These are phyloP conservation scores for Ctenopoma kingsleyae DNA, from an alignment of 2,797 vertebrate species.

Conservation along the genomic window DNA sequence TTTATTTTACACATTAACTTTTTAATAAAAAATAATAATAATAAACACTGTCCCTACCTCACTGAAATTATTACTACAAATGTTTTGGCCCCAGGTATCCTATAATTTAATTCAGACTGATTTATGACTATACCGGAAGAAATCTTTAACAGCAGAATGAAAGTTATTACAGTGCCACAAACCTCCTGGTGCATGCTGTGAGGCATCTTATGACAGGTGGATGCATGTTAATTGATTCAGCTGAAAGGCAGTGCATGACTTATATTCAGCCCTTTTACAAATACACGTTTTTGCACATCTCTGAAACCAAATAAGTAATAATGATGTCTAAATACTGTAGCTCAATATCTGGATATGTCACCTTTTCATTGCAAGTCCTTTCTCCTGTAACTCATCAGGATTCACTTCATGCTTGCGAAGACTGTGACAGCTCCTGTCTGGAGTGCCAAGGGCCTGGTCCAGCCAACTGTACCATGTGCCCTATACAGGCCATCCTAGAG, in stretches of 20 bases:
- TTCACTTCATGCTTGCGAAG: slow-evolving; percentile 81
- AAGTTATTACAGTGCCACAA: slow-evolving; percentile 57
- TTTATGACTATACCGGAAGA: slow-evolving; percentile 53
- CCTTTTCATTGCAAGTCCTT: not conserved
- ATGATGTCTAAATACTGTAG: not conserved
- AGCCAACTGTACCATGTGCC: slow-evolving; percentile 90
- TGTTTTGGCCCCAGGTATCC: slow-evolving; percentile 59
- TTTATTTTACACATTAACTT: slow-evolving; percentile 43
- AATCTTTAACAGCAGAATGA: slow-evolving; percentile 50
- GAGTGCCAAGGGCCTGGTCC: slow-evolving; percentile 89
- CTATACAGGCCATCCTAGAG: slow-evolving; percentile 81
- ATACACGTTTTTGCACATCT: slow-evolving; percentile 1
- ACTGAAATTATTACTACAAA: slow-evolving; percentile 49
- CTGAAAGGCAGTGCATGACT: slow-evolving; percentile 14
- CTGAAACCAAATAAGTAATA: not conserved
- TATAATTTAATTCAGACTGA: slow-evolving; percentile 51
- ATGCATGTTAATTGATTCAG: slow-evolving; percentile 44
- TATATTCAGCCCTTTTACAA: slow-evolving; percentile 21
- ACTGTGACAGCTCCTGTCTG: slow-evolving; percentile 88
- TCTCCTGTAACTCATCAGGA: slow-evolving; percentile 70
- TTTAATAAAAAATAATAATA: slow-evolving; percentile 21
- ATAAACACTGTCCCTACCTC: slow-evolving; percentile 15
- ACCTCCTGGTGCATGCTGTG: slow-evolving; percentile 44
- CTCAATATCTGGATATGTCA: not conserved
- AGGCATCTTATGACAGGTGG: slow-evolving; percentile 47